phyloP scores from a whole-genome alignment of 2,797 vertebrate species.

The Sus cebifrons region DNA sequence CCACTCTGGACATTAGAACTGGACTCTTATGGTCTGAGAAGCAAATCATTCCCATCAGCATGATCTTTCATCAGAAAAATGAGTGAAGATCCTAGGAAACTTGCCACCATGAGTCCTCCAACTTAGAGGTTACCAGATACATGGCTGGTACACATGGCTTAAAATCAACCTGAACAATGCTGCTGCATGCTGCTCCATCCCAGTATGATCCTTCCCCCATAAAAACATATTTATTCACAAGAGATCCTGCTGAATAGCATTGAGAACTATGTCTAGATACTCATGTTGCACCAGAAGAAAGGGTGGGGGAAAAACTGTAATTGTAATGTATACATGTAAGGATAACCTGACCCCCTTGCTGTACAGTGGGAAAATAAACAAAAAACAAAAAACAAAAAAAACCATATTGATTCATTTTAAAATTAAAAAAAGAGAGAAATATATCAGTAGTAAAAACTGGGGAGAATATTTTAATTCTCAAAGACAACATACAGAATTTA shows the following conservation, averaged over 20 bases:
- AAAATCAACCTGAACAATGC: not conserved
- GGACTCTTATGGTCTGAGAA: not conserved
- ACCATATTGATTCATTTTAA: not conserved
- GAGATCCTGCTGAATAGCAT: too few relatives aligned
- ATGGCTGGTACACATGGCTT: not conserved
- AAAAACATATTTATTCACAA: not conserved
- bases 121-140: not conserved
- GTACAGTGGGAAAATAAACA: too few relatives aligned
- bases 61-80: not conserved
- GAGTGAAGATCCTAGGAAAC: not conserved
- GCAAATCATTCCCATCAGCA: not conserved
- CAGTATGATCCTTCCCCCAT: not conserved
- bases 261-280: too few relatives aligned
- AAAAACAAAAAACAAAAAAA: too few relatives aligned
- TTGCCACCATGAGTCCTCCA: not conserved
- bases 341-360: too few relatives aligned
- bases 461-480: not conserved
- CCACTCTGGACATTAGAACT: not conserved
- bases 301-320: too few relatives aligned
- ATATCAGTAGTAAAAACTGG: not conserved
- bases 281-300: too few relatives aligned
- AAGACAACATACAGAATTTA: not conserved
- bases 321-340: too few relatives aligned
- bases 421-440: not conserved
- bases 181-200: not conserved